Base-by-base conservation (phyloP, 2,113 vertebrate species). In the Cromileptes altivelis region DNA sequence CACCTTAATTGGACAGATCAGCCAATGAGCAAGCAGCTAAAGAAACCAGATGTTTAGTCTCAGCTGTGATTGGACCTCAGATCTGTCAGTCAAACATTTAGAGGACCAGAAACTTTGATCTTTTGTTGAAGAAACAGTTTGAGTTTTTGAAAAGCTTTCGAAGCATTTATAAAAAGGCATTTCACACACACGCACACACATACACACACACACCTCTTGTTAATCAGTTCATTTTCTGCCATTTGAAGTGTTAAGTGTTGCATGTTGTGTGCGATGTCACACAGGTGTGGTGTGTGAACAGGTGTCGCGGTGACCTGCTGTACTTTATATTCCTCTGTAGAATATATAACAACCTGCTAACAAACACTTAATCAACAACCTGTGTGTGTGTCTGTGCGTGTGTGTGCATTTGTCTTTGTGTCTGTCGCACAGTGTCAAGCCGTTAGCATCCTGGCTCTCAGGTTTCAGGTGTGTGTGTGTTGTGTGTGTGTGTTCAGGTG, bases 161-260 rank as follows among this genome's bases (percentile, higher is more conserved):
- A 3, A 60, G 40, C 6, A 33, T 70, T 60, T 30, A 6, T 30
- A n/a, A 52, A 33, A 62, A 65, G 6, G 14, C 1, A 23, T 50
- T 30, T 83, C 40, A 69, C 64, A 69, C 42, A 17, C 56, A 53
- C 72, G 55, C 73, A 75, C 60, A 21, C 50, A 53, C 50, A 53
- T 9, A 45, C 62, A 15, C 63, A 65, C 63, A 62, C 58, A 69
- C 73, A 69, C 53, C 49, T 61, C 25, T 2, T 33, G 33, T 76
- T 84, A 86, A 88, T 84, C 71, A 73, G 57, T 81, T 88, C 33
- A 80, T 85, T 78, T 83, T 72, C 27, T 82, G 62, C 75, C 17
- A 68, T 82, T 84, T 78, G 56, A 83, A 64, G 86, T 85, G 81
- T 83, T 80, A 90, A 90, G 64, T 55, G 68, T 52, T 11, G 69